Conservation (phyloP, 2,113 vertebrate species). For the Phylloscopus trochiloides region DNA sequence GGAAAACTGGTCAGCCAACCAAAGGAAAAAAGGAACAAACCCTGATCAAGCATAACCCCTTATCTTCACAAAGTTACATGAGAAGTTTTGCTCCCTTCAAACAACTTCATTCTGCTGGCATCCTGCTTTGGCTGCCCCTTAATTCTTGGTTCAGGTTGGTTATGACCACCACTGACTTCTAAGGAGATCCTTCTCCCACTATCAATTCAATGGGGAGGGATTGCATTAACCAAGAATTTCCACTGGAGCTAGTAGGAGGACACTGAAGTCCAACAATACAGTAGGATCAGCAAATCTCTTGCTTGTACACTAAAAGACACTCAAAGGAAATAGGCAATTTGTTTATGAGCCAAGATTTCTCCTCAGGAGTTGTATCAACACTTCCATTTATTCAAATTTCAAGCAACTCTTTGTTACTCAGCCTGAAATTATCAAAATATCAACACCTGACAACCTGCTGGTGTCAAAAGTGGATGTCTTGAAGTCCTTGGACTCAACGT, state of each 20-base stretch:
- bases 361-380: slow-evolving; percentile 62
- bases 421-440: slow-evolving; percentile 72
- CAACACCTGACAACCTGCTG: slow-evolving; percentile 71
- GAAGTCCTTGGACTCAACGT: slow-evolving; percentile 49
- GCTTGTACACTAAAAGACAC: background rate
- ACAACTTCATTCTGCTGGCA: background rate
- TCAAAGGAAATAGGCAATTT: slow-evolving; percentile 57
- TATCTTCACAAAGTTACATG: background rate
- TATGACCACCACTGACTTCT: rapidly evolving
- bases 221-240: background rate
- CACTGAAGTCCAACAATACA: background rate
- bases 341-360: slow-evolving; percentile 51
- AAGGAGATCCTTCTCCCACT: background rate
- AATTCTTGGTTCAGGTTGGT: background rate
- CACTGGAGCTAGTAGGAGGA: background rate
- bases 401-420: slow-evolving; percentile 59
- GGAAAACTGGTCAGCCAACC: background rate
- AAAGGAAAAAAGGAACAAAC: background rate
- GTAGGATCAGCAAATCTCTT: background rate
- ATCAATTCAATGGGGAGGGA: rapidly evolving
- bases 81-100: background rate
- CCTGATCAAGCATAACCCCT: background rate
- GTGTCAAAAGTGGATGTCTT: slow-evolving; percentile 70
- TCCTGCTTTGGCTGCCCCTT: background rate
- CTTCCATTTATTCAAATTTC: slow-evolving; percentile 63